Evolutionary conservation across 2,797 vertebrate genomes (phyloP).

Genomic region (Chaetophractus vellerosus): DNA sequence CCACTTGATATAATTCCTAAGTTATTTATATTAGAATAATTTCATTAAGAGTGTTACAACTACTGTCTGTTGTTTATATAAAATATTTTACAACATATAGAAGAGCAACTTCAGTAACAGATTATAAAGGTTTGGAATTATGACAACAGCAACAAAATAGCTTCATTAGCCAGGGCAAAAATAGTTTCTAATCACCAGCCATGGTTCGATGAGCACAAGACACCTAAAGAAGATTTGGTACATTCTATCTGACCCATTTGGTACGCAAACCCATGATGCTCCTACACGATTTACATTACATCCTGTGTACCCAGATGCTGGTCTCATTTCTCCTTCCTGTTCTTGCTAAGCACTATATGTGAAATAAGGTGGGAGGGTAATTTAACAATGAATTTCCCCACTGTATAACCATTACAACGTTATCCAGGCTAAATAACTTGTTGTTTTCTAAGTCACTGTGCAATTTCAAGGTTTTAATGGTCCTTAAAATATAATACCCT

Average conservation of each 20-base stretch:
- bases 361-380: slow-evolving; percentile 75
- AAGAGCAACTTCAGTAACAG: slow-evolving; percentile 41
- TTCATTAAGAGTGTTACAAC: slow-evolving; percentile 41
- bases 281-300: slow-evolving; percentile 67
- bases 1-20: slow-evolving; percentile 46
- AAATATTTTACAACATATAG: slow-evolving; percentile 63
- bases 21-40: slow-evolving; percentile 39
- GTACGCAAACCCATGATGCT: slow-evolving; percentile 46
- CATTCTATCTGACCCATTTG: slow-evolving; percentile 57
- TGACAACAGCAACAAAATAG: slow-evolving; percentile 44
- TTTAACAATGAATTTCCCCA: slow-evolving; percentile 81
- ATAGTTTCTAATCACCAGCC: background rate
- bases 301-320: background rate
- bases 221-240: slow-evolving; percentile 50
- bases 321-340: slow-evolving; percentile 70
- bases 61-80: slow-evolving; percentile 64
- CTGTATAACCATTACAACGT: slow-evolving; percentile 75
- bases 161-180: background rate
- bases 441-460: slow-evolving; percentile 76
- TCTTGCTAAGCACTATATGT: slow-evolving; percentile 1
- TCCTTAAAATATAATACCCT: slow-evolving; percentile 79
- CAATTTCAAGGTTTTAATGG: slow-evolving; percentile 81
- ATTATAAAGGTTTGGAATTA: slow-evolving; percentile 61
- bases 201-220: background rate
- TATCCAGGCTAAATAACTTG: slow-evolving; percentile 75